Percentiles rank a stretch among this genome's conserved stretches.
Conservation (phyloP, 2,113 vertebrate genomes). For the Rhodinocichla rosea region DNA sequence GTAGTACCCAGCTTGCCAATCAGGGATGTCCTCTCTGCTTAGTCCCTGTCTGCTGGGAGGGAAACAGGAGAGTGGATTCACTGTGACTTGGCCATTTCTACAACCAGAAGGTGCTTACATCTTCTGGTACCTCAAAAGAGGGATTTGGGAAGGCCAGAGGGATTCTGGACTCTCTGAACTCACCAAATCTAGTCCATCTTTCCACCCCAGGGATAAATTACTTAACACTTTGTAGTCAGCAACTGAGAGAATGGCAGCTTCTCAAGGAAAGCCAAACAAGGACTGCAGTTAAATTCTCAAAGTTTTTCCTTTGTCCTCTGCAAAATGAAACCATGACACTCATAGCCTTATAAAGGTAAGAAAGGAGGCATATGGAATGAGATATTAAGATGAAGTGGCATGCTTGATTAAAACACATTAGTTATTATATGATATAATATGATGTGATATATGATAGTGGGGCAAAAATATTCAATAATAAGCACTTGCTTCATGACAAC, state of each 20-base stretch:
- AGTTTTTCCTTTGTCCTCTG: not conserved
- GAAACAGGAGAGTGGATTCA: not conserved
- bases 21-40: not conserved
- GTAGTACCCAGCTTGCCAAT: not conserved
- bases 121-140: not conserved
- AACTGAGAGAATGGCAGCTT: not conserved
- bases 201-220: not conserved
- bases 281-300: not conserved
- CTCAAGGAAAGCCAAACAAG: not conserved
- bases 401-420: not conserved
- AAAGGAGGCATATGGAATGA: not conserved
- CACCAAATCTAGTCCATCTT: not conserved
- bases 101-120: not conserved
- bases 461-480: not conserved
- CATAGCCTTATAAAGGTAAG: not conserved
- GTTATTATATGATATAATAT: not conserved
- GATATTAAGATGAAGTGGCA: not conserved
- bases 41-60: not conserved
- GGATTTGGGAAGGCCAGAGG: not conserved
- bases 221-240: not conserved
- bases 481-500: not conserved
- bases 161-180: not conserved
- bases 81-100: not conserved
- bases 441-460: not conserved
- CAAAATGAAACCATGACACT: not conserved